These are phyloP conservation scores for Thaumetopoea pityocampa DNA, from an alignment of 1,140 invertebrate genomes.

Conservation along the genomic window DNA sequence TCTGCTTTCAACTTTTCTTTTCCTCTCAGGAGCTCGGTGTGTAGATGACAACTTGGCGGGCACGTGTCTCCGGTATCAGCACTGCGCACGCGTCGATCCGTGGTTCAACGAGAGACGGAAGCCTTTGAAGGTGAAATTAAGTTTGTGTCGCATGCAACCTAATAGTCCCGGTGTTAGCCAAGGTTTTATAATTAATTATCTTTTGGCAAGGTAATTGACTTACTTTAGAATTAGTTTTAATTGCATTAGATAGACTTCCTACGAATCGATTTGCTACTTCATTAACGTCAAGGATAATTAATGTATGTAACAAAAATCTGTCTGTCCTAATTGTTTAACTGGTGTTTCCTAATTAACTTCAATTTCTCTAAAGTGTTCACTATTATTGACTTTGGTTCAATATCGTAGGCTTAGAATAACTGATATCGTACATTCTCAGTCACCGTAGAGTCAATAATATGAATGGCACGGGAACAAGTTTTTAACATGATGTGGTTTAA, in stretches of 20 bases:
- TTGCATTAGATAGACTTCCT: not conserved
- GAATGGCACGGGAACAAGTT: not conserved
- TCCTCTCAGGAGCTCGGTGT: no score
- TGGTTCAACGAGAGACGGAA: no score
- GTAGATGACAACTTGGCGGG: no score
- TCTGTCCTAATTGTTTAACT: not conserved
- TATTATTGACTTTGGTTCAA: not conserved
- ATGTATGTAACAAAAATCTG: not conserved
- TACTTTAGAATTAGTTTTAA: not conserved
- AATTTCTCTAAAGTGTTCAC: not conserved
- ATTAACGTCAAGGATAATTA: not conserved
- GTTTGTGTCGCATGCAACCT: conserved; percentile 2
- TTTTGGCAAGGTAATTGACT: not conserved
- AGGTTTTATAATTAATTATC: not conserved
- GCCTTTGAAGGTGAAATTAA: no score
- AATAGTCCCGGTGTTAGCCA: conserved; percentile 5
- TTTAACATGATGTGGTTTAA: not conserved
- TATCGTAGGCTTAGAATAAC: not conserved
- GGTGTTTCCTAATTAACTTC: not conserved
- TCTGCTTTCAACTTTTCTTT: no score
- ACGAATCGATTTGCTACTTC: not conserved
- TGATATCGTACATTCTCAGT: not conserved
- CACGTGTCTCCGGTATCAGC: no score
- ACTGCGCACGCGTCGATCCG: no score
- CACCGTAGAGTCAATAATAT: not conserved